Evolutionary conservation across 37 sponge, comb jelly and placozoan genomes (phyloP).

Genomic region (Cliona cf. orientalis): DNA sequence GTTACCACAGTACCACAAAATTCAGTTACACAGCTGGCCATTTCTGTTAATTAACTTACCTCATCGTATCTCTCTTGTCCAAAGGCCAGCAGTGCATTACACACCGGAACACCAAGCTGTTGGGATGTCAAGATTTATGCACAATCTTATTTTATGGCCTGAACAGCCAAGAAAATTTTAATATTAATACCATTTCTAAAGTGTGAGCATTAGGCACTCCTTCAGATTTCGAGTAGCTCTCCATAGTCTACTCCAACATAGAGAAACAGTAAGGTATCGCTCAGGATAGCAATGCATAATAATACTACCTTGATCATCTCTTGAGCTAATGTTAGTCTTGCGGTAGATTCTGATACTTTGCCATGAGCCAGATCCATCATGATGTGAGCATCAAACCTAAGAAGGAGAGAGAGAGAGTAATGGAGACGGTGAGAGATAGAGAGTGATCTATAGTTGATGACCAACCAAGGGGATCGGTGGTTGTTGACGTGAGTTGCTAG

Average conservation of each 20-base stretch:
- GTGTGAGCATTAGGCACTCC: background rate
- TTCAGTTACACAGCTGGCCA: too few relatives aligned
- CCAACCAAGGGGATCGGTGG: constrained; percentile 42
- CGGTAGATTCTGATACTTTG: constrained; percentile 44
- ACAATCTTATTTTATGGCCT: background rate
- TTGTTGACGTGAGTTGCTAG: constrained; percentile 9
- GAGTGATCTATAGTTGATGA: background rate
- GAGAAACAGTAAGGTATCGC: too few relatives aligned
- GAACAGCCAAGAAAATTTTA: background rate
- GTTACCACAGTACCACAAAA: too few relatives aligned
- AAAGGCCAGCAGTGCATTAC: constrained; percentile 85
- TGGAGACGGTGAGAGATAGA: background rate
- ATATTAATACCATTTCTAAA: too few relatives aligned
- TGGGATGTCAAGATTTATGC: background rate
- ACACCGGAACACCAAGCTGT: constrained; percentile 82
- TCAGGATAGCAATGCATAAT: too few relatives aligned
- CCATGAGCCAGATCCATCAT: constrained; percentile 63
- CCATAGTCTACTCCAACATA: constrained; percentile 9
- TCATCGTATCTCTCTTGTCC: constrained; percentile 79
- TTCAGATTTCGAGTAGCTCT: constrained; percentile 2
- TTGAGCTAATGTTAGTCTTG: constrained; percentile 52
- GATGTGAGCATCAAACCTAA: constrained; percentile 56
- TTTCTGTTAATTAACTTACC: constrained; percentile 37
- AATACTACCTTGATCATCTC: constrained; percentile 50
- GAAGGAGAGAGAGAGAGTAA: background rate